Conservation (phyloP, 37 sponge, comb jelly and placozoan species). For the Tethya wilhelma region DNA sequence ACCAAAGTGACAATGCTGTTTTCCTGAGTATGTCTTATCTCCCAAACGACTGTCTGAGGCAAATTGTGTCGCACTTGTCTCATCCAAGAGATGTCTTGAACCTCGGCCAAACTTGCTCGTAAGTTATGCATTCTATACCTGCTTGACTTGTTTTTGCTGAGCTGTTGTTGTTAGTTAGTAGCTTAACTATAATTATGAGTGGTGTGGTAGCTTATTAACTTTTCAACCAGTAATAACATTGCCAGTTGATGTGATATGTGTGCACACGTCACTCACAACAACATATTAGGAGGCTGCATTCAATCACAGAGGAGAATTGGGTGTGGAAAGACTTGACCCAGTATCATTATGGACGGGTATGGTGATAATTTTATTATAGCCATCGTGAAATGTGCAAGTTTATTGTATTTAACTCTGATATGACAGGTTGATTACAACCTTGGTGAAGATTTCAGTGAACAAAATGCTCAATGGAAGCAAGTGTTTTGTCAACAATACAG, state of each 20-base stretch:
- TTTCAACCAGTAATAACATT: too few species aligned
- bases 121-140: background rate
- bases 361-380: background rate
- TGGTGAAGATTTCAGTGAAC: background rate
- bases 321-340: conserved; percentile 36
- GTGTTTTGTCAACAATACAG: too few species aligned
- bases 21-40: conserved; percentile 1
- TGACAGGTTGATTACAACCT: background rate
- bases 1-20: background rate
- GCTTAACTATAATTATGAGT: background rate
- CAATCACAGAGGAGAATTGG: conserved; percentile 12
- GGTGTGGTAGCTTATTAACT: too few species aligned
- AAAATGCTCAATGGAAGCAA: background rate
- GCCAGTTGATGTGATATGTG: too few species aligned
- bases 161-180: background rate
- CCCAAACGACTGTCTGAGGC: conserved; percentile 36
- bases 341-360: conserved; percentile 33
- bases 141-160: background rate
- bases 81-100: conserved; percentile 49
- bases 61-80: conserved; percentile 29
- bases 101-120: conserved; percentile 33
- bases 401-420: background rate
- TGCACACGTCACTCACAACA: too few species aligned
- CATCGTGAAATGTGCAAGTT: background rate
- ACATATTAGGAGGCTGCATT: conserved; percentile 32